These are phyloP conservation scores for Chymomyza fuscimana DNA, from an alignment of 2,888 invertebrate species.

Conservation along the genomic window DNA sequence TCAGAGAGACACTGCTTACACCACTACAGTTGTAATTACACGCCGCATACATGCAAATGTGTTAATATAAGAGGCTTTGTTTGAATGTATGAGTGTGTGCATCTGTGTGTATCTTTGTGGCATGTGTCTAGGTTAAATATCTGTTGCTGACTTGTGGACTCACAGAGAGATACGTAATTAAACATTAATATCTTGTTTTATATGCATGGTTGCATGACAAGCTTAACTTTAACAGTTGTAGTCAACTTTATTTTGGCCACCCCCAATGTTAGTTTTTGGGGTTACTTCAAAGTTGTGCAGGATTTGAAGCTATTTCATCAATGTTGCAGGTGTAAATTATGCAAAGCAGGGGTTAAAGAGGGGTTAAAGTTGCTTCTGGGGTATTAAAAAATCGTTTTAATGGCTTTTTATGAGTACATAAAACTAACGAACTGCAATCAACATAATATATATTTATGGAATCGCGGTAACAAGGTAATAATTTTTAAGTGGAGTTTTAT, in stretches of 20 bases:
- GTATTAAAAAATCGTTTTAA: not conserved
- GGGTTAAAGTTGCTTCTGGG: not conserved
- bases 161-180: slow-evolving; percentile 53
- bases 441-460: not conserved
- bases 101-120: slow-evolving; percentile 6
- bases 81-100: not conserved
- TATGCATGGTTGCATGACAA: slow-evolving; percentile 47
- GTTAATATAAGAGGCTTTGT: not conserved
- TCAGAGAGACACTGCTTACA: slow-evolving; percentile 5
- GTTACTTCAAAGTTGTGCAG: not conserved
- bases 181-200: slow-evolving; percentile 68
- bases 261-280: too few species aligned
- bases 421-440: not conserved
- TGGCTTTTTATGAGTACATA: not conserved
- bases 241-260: too few species aligned
- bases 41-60: slow-evolving; percentile 6
- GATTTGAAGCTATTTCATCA: not conserved
- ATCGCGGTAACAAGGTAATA: not conserved
- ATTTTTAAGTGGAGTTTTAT: not conserved
- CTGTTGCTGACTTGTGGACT: slow-evolving; percentile 31
- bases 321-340: not conserved
- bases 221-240: not conserved
- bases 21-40: slow-evolving; percentile 39
- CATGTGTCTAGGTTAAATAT: slow-evolving; percentile 18
- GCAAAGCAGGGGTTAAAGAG: not conserved